Percentiles rank a stretch among this genome's conserved stretches.
Conservation (phyloP, 2,888 invertebrate species). For the Agonum fuliginosum region DNA sequence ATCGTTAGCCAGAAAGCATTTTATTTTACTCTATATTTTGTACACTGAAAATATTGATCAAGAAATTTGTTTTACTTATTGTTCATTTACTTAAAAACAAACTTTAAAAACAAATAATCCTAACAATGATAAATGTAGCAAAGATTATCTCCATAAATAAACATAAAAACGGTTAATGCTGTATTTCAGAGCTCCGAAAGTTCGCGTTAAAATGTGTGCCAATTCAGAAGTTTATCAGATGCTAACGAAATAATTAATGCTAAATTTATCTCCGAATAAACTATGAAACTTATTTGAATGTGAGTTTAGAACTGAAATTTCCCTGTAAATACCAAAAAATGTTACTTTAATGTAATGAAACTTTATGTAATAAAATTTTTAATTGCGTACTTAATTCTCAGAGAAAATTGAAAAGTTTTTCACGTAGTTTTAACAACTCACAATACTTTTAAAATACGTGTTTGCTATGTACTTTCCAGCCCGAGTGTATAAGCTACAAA, state of each 20-base stretch:
- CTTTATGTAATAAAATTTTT: constrained; percentile 44
- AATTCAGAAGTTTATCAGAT: constrained; percentile 15
- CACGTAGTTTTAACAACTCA: constrained; percentile 41
- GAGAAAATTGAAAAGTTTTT: constrained; percentile 43
- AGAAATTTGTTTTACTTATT: neutral
- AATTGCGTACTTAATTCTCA: constrained; percentile 35
- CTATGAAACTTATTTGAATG: constrained; percentile 4
- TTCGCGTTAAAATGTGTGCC: too few relatives aligned
- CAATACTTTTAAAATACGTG: constrained; percentile 29
- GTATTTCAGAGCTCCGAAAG: too few relatives aligned
- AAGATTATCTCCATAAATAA: too few relatives aligned
- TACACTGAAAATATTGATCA: neutral
- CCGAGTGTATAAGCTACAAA: neutral
- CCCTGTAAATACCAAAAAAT: constrained; percentile 22
- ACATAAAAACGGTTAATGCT: too few relatives aligned
- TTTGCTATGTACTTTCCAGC: constrained; percentile 15
- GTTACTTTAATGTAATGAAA: constrained; percentile 33
- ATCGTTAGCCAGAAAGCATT: constrained; percentile 1
- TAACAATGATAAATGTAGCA: too few relatives aligned
- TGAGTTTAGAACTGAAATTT: constrained; percentile 26
- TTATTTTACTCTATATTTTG: too few relatives aligned
- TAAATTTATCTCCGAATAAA: constrained; percentile 1
- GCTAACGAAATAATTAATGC: constrained; percentile 17
- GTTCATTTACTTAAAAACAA: too few relatives aligned
- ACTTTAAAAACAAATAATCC: too few relatives aligned